Conservation (phyloP, 1,140 invertebrate genomes). For the Hylyphantes graminicola region DNA sequence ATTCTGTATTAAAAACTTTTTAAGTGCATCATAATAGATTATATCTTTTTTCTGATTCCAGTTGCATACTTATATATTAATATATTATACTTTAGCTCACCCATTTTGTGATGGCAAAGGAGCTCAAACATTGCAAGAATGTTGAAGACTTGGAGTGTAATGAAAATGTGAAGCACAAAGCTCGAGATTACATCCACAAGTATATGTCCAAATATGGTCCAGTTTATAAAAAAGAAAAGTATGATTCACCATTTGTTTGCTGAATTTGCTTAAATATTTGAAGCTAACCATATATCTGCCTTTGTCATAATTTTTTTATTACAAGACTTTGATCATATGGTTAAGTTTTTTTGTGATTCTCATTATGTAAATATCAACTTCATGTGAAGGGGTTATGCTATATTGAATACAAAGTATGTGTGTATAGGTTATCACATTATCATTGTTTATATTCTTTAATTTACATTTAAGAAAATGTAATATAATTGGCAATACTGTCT, state of each 20-base stretch:
- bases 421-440: neutral
- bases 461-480: neutral
- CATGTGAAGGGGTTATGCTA: neutral
- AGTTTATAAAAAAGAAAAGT: conserved; percentile 67
- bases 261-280: neutral
- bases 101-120: conserved; percentile 96
- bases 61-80: conserved; percentile 11
- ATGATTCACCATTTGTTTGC: conserved; percentile 7
- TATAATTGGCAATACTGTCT: neutral
- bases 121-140: conserved; percentile 89
- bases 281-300: conserved; percentile 43
- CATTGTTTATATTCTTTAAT: neutral
- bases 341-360: conserved; percentile 29
- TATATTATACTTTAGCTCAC: conserved; percentile 78
- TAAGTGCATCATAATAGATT: neutral
- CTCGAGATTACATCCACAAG: conserved; percentile 93
- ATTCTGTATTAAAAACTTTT: neutral
- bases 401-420: neutral
- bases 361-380: conserved; percentile 40
- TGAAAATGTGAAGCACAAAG: conserved; percentile 92
- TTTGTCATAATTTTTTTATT: conserved; percentile 28
- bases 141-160: conserved; percentile 89
- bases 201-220: conserved; percentile 93
- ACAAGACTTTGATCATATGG: neutral
- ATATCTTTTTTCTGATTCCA: neutral